Percentiles rank a stretch among this genome's conserved stretches.
phyloP scores from a whole-genome alignment of 2,888 invertebrate species.

The Agrochola macilenta region DNA sequence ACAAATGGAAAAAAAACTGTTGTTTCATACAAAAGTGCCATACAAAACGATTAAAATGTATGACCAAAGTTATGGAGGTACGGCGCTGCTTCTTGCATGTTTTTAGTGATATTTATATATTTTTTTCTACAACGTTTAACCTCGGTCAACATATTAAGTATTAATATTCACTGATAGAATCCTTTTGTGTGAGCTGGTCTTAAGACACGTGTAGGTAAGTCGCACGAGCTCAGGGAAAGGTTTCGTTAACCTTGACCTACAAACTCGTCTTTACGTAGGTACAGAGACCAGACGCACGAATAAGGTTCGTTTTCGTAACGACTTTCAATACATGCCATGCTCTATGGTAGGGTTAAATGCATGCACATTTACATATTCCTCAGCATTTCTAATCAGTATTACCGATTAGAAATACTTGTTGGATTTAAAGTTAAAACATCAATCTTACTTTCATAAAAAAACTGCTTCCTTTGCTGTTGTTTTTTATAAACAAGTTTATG shows the following conservation, averaged over 20 bases:
- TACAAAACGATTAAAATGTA: background rate
- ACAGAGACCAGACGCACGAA: background rate
- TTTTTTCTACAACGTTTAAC: background rate
- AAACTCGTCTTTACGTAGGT: background rate
- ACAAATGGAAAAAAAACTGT: background rate
- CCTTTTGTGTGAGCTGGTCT: background rate
- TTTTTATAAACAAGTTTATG: too few species aligned
- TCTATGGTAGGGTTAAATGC: background rate
- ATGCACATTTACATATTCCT: background rate
- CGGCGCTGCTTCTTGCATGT: too few species aligned
- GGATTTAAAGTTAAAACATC: background rate
- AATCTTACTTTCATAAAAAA: background rate
- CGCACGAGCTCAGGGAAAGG: background rate
- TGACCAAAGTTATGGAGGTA: too few species aligned
- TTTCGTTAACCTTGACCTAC: slow-evolving; percentile 41
- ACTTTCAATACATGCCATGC: background rate
- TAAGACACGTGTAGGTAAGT: background rate
- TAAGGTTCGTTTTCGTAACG: background rate
- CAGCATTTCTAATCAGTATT: too few species aligned
- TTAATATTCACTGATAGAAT: background rate
- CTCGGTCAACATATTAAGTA: background rate
- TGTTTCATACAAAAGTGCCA: background rate
- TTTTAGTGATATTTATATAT: too few species aligned
- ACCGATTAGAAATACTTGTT: background rate
- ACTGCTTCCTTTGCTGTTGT: background rate